Evolutionary conservation across 2,888 invertebrate species (phyloP), one percentile per base, ranked within the genome.

Genomic region (Erebia ligea): DNA sequence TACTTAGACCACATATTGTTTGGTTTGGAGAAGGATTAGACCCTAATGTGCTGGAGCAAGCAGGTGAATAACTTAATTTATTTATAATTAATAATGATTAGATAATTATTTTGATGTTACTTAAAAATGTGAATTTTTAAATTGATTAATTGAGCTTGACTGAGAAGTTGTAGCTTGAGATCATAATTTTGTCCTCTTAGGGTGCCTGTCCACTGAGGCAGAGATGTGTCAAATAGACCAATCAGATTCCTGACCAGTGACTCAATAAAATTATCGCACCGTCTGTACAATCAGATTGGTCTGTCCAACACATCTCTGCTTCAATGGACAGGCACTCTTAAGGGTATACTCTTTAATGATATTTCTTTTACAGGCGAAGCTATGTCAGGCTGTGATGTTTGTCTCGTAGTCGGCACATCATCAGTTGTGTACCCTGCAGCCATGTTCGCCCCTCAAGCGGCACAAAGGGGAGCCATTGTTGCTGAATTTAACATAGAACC

Each of bases 1-100:
- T 98, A 56, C 85, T 97, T 13, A 91, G 98, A 68, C 98, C 98
- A 1, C 95, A 97, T 81, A 97, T 98, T 74, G 96, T 98, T 10
- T 98, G 98, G 98, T 98, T 98, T 91, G 97, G 97, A 4, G 98
- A 98, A 91, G 94, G 89, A 76, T 91, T 98, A 68, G 95, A 97
- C 74, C 79, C 89, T 1, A 84, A 90, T 67, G 94, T 97, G 19
- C 82, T 98, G 56, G 81, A 92, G 1, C 91, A 92, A 86, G 95
- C 96, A 74, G 92, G 96, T 96, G 89, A 83, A n/a, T 59, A 58
- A 50, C 21, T 48, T 48, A 17, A 52, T 17, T 13, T 3, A 48
- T 4, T 67, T 40, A 58, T 17, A 34, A 59, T n/a, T 54, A 17
- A 6, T 4, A 17, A 17, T 17, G 1, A 25, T 25, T 25, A 3